Evolutionary conservation across 2,797 vertebrate genomes (phyloP), one percentile per base, ranked within the genome.

Genomic region (Sebastolobus alascanus): DNA sequence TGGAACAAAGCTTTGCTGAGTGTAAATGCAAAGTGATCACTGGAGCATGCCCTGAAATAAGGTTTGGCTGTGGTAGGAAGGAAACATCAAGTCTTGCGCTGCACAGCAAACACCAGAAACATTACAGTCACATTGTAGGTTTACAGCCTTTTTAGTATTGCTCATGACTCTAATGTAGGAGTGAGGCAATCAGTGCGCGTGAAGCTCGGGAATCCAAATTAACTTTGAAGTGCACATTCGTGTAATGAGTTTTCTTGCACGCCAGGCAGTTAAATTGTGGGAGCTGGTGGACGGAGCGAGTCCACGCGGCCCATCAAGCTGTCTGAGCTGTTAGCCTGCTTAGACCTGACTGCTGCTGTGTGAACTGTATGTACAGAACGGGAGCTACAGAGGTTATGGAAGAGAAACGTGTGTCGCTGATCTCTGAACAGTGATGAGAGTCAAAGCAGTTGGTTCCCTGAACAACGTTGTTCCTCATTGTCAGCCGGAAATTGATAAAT

Each of bases 131-230:
- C 84, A 81, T 89, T 93, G 87, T 85, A 74, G 90, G 92, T 95
- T 95, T 95, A 94, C 84, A 87, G 93, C 89, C 91, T 93, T 92
- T 93, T 93, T 89, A 93, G 92, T 91, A 87, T 94, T 90, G 86
- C 91, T 93, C 89, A 82, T 91, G 89, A 93, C 92, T 92, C 84
- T 90, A 91, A 94, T 90, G 90, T 90, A 89, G 68, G 80, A 92
- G 92, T 93, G 92, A 95, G 84, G 88, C 93, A 92, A 93, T 92
- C 88, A 75, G 85, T 69, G 75, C 7, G 46, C 59, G 43, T 85
- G 80, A 87, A 82, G 84, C 88, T 82, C 82, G 84, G 88, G 74
- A 90, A 93, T 91, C 86, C 78, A 91, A 93, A 94, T 92, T 65
- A 92, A 87, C 90, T 93, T 95, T 93, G 90, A 95, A 93, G 94